A percentile compares a stretch with the other conserved stretches of the same genome.
phyloP scores from a whole-genome alignment of 2,888 invertebrate species.

The Sinotaia quadrata region DNA sequence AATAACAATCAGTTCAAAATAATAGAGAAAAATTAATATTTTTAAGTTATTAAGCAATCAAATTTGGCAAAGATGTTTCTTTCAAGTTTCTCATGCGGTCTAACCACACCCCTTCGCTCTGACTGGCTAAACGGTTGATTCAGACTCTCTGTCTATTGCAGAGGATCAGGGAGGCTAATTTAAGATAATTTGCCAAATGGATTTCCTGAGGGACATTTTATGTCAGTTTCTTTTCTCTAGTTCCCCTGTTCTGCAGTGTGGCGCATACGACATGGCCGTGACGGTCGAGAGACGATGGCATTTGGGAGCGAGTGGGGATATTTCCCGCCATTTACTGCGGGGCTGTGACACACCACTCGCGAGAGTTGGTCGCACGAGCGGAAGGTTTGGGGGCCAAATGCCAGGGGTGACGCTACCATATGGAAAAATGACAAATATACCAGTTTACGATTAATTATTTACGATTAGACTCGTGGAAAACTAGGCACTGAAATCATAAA shows the following conservation, averaged over 20 bases:
- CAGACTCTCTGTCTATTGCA: too few species aligned
- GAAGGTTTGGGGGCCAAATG: constrained; percentile 21
- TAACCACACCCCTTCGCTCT: too few species aligned
- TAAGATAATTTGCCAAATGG: constrained; percentile 25
- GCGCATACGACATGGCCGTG: constrained; percentile 17
- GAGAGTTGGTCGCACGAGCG: constrained; percentile 18
- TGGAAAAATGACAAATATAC: constrained; percentile 38
- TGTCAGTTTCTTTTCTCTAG: not conserved
- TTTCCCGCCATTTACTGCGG: constrained; percentile 26
- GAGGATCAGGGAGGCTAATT: constrained; percentile 16
- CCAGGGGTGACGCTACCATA: constrained; percentile 37
- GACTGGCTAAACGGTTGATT: too few species aligned
- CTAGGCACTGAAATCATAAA: constrained; percentile 30
- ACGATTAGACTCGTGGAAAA: constrained; percentile 35
- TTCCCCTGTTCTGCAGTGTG: not conserved
- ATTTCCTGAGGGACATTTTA: constrained; percentile 22
- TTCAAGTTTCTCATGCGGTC: too few species aligned
- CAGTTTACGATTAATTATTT: constrained; percentile 41
- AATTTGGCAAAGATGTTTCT: too few species aligned
- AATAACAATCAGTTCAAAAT: too few species aligned
- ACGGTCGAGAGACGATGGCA: constrained; percentile 23
- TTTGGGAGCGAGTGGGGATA: constrained; percentile 26
- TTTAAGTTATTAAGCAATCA: too few species aligned
- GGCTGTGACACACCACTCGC: constrained; percentile 26
- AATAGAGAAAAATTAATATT: too few species aligned